phyloP scores from a whole-genome alignment of 2,113 vertebrate genomes.

The Mystacornis crossleyi region DNA sequence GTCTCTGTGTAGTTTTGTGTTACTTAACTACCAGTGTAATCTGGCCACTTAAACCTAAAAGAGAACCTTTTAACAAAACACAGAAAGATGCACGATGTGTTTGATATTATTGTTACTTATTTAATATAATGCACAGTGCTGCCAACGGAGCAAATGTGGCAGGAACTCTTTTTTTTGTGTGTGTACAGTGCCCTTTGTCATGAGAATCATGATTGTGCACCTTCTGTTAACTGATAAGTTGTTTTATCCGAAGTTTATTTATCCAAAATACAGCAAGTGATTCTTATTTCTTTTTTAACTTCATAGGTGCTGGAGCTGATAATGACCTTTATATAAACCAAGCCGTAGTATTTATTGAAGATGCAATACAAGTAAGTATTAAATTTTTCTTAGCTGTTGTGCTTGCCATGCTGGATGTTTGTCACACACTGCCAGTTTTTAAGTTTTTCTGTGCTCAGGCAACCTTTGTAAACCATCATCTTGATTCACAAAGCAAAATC shows the following conservation, averaged over 20 bases:
- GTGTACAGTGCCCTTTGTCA: conserved; percentile 59
- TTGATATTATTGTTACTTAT: not conserved
- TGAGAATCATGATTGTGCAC: conserved; percentile 74
- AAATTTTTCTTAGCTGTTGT: not conserved
- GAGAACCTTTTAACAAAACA: not conserved
- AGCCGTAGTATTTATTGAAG: conserved; percentile 92
- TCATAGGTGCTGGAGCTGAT: not conserved
- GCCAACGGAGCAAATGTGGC: not conserved
- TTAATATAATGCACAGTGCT: not conserved
- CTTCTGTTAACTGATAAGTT: not conserved
- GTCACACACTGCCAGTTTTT: not conserved
- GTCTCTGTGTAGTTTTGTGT: not conserved
- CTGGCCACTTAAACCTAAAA: not conserved
- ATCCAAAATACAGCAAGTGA: not conserved
- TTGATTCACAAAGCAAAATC: not conserved
- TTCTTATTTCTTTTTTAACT: not conserved
- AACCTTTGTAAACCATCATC: rapidly evolving
- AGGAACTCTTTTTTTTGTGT: conserved; percentile 19
- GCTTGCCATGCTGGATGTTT: not conserved
- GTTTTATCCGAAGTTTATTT: not conserved
- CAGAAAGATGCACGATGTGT: not conserved
- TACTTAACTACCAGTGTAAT: not conserved
- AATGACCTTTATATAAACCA: conserved; percentile 83
- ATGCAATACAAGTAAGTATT: conserved; percentile 86
- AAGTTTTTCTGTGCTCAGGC: not conserved